These are phyloP conservation scores for Eriocheir sinensis DNA, from an alignment of 1,140 invertebrate species.

Conservation along the genomic window DNA sequence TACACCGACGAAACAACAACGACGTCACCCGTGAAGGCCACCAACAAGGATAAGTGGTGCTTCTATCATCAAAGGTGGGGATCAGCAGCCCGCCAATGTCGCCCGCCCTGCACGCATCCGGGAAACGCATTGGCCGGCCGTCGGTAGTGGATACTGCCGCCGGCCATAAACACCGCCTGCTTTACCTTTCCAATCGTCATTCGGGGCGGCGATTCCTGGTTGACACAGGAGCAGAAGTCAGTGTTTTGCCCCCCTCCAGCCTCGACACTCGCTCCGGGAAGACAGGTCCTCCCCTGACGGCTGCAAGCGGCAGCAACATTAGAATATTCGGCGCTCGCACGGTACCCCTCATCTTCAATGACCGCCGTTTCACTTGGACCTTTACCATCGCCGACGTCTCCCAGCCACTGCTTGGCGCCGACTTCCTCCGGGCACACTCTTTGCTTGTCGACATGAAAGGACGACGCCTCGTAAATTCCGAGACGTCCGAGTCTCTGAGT, in stretches of 20 bases:
- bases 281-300: constrained; percentile 47
- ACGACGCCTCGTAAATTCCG: background rate
- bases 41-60: background rate
- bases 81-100: constrained; percentile 1
- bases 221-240: too few species aligned
- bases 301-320: constrained; percentile 41
- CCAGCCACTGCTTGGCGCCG: constrained; percentile 52
- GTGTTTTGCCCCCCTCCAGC: too few species aligned
- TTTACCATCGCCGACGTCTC: constrained; percentile 74
- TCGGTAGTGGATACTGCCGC: background rate
- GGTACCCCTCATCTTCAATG: constrained; percentile 12
- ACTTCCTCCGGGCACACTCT: constrained; percentile 61
- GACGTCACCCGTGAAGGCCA: background rate
- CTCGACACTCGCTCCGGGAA: too few species aligned
- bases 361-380: constrained; percentile 48
- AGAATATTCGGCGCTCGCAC: background rate
- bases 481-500: background rate
- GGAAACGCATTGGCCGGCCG: constrained; percentile 50
- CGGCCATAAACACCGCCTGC: constrained; percentile 36
- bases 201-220: too few species aligned
- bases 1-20: background rate
- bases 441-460: constrained; percentile 32
- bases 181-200: too few species aligned
- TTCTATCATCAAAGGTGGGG: constrained; percentile 40
- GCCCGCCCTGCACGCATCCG: constrained; percentile 30